phyloP scores from a whole-genome alignment of 2,797 vertebrate species.

The Euthynnus affinis region DNA sequence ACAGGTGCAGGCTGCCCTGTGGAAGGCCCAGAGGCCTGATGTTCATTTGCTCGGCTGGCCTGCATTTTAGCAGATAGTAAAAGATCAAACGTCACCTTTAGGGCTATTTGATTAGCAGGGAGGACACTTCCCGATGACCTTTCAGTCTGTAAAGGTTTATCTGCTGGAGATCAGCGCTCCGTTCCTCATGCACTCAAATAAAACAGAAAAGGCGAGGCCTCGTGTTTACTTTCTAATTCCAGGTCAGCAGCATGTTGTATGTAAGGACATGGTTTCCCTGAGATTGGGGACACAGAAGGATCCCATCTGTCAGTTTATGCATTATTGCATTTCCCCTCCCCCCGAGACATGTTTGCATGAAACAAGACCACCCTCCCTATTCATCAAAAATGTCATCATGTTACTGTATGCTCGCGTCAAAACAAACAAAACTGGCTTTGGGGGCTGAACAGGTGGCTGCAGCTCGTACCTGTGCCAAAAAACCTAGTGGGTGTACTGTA shows the following conservation, averaged over 20 bases:
- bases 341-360: constrained; percentile 36
- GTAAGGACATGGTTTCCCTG: constrained; percentile 38
- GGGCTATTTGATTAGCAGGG: constrained; percentile 66
- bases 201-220: constrained; percentile 12
- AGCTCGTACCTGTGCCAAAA: constrained; percentile 39
- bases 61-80: constrained; percentile 64
- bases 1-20: constrained; percentile 56
- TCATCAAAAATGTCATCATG: constrained; percentile 60
- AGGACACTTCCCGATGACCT: constrained; percentile 64
- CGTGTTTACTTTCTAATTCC: constrained; percentile 53
- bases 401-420: constrained; percentile 56
- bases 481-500: constrained; percentile 30
- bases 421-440: constrained; percentile 56
- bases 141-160: constrained; percentile 65
- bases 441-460: constrained; percentile 56
- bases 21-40: constrained; percentile 25
- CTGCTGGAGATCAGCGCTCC: constrained; percentile 45
- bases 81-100: constrained; percentile 69
- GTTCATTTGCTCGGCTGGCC: constrained; percentile 51
- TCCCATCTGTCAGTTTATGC: constrained; percentile 78
- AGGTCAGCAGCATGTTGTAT: constrained; percentile 43
- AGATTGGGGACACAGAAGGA: constrained; percentile 59
- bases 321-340: constrained; percentile 65
- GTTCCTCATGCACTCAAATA: constrained; percentile 29
- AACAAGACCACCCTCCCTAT: constrained; percentile 41